Evolutionary conservation across 2,113 vertebrate genomes (phyloP), one percentile per base, ranked within the genome.

Genomic region (Cyprinus carpio): DNA sequence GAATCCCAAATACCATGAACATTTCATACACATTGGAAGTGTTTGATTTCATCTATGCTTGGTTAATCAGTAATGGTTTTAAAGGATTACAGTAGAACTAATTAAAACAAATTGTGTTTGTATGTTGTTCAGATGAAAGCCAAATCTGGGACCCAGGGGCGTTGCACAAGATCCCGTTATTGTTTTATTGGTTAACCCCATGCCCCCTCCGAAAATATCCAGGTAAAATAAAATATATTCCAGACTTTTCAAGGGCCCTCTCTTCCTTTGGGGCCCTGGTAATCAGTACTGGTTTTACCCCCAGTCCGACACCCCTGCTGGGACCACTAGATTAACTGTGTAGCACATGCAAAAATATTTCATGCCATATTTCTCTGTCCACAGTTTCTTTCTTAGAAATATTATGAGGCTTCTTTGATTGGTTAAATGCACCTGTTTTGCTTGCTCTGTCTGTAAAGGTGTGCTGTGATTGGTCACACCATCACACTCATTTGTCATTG

Each of bases 391-490:
- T 31, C 13, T 27, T 6, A 64, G 23, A 64, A 64, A 64, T 18
- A 65, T 29, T 16, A n/a, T 12, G 1, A 12, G 0, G 4, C 5
- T 29, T 51, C 4, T 76, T 54, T 76, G 4, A 56, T 20, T 77
- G 9, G 27, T 23, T 6, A 31, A 27, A 34, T 56, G 9, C 74
- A 75, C 6, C 43, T 51, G 37, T n/a, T 43, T 43, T 56, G 31
- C 64, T 64, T 62, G 34, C 9, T 64, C 8, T 49, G 37, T 18
- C 25, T 20, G 40, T 27, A 77, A 12, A 18, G 34, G 12, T 29
- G n/a, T 46, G 60, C 18, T 81, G 25, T 81, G 40, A 81, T 67
- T 81, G 78, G 60, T 46, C 58, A 29, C n/a, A 5, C 54, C n/a
- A 18, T 65, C 60, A 46, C 7, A 46, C 58, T 81, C 40, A 49